These are phyloP conservation scores for Thymallus thymallus DNA, from an alignment of 2,113 vertebrate genomes.

Conservation along the genomic window DNA sequence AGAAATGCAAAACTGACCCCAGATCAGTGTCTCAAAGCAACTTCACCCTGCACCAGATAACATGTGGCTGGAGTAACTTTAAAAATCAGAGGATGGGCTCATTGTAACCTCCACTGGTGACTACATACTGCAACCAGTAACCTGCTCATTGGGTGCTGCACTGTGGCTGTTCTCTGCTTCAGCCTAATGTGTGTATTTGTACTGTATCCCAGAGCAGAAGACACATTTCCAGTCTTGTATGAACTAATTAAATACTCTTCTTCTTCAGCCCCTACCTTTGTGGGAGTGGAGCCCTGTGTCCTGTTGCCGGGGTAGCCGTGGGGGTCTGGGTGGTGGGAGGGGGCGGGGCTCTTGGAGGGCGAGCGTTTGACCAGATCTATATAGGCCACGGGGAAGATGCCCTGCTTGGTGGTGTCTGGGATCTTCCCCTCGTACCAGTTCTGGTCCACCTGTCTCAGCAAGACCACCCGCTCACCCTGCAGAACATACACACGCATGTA, in stretches of 20 bases:
- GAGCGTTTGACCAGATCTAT: conserved; percentile 89
- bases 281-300: conserved; percentile 79
- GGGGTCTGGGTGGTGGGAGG: conserved; percentile 76
- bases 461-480: conserved; percentile 90
- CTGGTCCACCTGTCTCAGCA: conserved; percentile 93
- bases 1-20: too few relatives aligned
- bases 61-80: too few relatives aligned
- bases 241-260: too few relatives aligned
- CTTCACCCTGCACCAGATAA: too few relatives aligned
- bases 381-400: conserved; percentile 97
- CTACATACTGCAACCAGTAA: too few relatives aligned
- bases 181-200: too few relatives aligned
- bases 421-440: conserved; percentile 99
- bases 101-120: too few relatives aligned
- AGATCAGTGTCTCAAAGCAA: too few relatives aligned
- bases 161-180: too few relatives aligned
- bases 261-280: conserved; percentile 77
- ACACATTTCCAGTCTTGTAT: too few relatives aligned
- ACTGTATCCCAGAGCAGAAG: not conserved
- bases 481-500: conserved; percentile 14
- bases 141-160: too few relatives aligned
- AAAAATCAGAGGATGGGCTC: too few relatives aligned
- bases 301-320: conserved; percentile 82
- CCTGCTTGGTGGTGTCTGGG: conserved; percentile 89
- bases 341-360: conserved; percentile 75